A percentile compares a stretch with the other conserved stretches of the same genome.
Evolutionary conservation across 2,888 invertebrate genomes (phyloP).

Genomic region (Drosophila prolongata): DNA sequence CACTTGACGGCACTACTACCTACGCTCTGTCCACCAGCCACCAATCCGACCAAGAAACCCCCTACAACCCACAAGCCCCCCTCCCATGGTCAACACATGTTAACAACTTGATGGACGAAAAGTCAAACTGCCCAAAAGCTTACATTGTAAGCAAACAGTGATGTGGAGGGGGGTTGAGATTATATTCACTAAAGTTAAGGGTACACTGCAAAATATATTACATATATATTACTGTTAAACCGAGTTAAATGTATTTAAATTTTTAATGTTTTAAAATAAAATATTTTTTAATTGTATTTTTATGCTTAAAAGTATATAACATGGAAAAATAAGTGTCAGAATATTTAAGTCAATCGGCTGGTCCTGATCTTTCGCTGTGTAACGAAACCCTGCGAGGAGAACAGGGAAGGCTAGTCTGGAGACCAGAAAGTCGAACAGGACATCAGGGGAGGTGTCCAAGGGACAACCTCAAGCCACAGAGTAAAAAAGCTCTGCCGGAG

Average conservation of each 20-base stretch:
- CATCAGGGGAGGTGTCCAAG: constrained; percentile 10
- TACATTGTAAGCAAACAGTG: constrained; percentile 72
- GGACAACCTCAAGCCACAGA: constrained; percentile 36
- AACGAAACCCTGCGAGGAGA: not conserved
- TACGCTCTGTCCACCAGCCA: constrained; percentile 2
- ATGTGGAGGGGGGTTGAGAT: not conserved
- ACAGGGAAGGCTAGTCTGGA: not conserved
- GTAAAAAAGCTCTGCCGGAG: constrained; percentile 34
- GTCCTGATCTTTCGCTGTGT: not conserved
- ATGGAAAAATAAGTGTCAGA: too few species aligned
- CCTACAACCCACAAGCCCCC: constrained; percentile 7
- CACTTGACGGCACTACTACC: constrained; percentile 55
- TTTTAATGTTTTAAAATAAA: too few species aligned
- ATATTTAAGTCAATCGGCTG: too few species aligned
- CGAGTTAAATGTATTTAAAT: too few species aligned
- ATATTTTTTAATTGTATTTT: too few species aligned
- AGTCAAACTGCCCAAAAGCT: constrained; percentile 76
- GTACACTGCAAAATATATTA: not conserved
- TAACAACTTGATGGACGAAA: constrained; percentile 77
- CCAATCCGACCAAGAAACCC: not conserved
- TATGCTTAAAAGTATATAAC: too few species aligned
- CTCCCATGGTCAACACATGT: constrained; percentile 64
- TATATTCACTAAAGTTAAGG: constrained; percentile 3
- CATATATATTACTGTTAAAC: too few species aligned
- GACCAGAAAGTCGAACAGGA: not conserved